Base-by-base conservation (phyloP, 2,797 vertebrate species). In the Sebastes variabilis region DNA sequence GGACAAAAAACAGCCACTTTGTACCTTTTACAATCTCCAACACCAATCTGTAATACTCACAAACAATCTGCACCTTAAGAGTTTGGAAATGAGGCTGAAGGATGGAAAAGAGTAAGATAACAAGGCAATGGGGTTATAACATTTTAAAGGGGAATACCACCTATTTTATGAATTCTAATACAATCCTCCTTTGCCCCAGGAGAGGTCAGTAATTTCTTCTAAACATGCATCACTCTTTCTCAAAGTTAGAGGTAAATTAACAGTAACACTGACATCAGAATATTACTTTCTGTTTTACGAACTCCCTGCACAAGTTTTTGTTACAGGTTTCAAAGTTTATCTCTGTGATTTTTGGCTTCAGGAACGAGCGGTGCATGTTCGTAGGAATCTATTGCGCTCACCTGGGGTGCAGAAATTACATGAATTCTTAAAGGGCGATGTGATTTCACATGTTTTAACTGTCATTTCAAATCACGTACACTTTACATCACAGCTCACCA, bases 1-100 rank as follows among this genome's bases (percentile, higher is more conserved):
- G 66, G 68, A 67, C 8, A 4, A 46, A 75, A n/a, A 52, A 65
- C 73, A 79, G 55, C 49, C 55, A 76, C 83, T 79, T 71, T 25
- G 75, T 79, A 87, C 69, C 52, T 22, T 78, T 87, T 42, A 82
- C 20, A 62, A 42, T 75, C 83, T 81, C 56, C 46, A 25, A 70
- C 38, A 79, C 56, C 38, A 27, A 58, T 70, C 75, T 84, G 64
- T 12, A 72, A 85, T 55, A 82, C 61, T 79, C 55, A 46, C 66
- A 90, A 76, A 55, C 68, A 90, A 76, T 64, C 81, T 62, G 72
- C 56, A 69, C 36, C 36, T 25, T 54, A 10, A 20, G 12, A 75
- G 70, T 79, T 65, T 54, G 14, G 32, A 76, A 67, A 77, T 73
- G 27, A 66, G 73, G 65, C 8, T 55, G 32, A 59, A 42, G 56